Evolutionary conservation across 2,113 vertebrate species (phyloP), one percentile per base, ranked within the genome.

Genomic region (Amblyornis subalaris): DNA sequence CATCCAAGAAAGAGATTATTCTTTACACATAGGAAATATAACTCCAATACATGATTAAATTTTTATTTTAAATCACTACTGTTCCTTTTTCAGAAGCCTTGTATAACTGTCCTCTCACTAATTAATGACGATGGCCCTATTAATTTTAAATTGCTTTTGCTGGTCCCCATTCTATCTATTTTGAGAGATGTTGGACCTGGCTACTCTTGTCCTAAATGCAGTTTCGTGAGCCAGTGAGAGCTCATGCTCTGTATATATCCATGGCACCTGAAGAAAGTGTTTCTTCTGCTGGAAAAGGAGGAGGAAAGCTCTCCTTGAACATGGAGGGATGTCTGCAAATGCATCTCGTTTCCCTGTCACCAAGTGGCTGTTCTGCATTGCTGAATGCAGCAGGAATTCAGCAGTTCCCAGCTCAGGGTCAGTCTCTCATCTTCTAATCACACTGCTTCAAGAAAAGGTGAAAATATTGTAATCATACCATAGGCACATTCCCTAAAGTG

Each of bases 351-450:
- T 64, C 29, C 55, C 65, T 90, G 42, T 94, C 74, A 80, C n/a
- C 16, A 4, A 81, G 40, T 33, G 51, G n/a, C 58, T 94, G 55
- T 48, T 97, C 88, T 50, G 38, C 83, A 83, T 90, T 2, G 0
- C 62, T 88, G 61, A 78, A 88, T 64, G 88, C 82, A 93, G 71
- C 45, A 91, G 42, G 60, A 94, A 92, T 4, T 7, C 38, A 73
- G 38, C 22, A 14, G 66, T 85, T 86, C 53, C 66, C 67, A 86
- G 48, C 60, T 91, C 38, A 85, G 62, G 51, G 66, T 87, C 88
- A 95, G 20, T 18, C 31, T 91, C 88, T 44, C 45, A 48, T 91
- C 42, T 94, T 87, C 85, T 91, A 93, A 91, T 85, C 85, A 92
- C 54, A 33, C 23, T 45, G 19, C 61, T 79, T 92, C 88, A 94